Base-by-base conservation (phyloP, 1,140 invertebrate species). In the Cydia amplana region DNA sequence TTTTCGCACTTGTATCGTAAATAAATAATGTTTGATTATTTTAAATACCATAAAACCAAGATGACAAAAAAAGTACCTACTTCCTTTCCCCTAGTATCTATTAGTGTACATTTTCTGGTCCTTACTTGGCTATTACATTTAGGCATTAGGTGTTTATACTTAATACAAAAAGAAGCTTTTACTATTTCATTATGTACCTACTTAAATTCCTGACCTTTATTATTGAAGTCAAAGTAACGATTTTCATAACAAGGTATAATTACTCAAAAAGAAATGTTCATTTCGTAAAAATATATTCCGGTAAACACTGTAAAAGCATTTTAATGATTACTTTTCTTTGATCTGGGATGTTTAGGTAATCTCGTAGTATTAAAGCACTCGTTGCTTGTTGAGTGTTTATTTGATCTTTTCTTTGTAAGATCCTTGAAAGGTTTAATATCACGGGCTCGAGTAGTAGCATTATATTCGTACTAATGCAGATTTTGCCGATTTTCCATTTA, bases 281-380 rank as follows among this genome's bases (percentile, higher is more conserved):
- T 60, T 9, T n/a, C 49, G 14, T 6, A 60, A 60, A 60, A 23
- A 23, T 20, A 60, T 55, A 55, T 55, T 5, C n/a, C 18, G 16
- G 55, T 3, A 23, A 60, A 23, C 10, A 60, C 55, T 18, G 51
- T 60, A 23, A 60, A 60, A 60, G 55, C 20, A 60, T 23, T 60
- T 23, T 60, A 60, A 60, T 60, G 55, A 60, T 60, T 60, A 12
- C 55, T 60, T 51, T 23, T 60, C 55, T 60, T 60, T 60, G 55
- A 60, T 60, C 51, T 60, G 18, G 1, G 55, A 23, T 60, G 0
- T 60, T 23, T 23, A 60, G 23, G 55, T 23, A 60, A 60, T 60
- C 55, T 60, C 20, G 23, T 7, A 60, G 55, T 23, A 60, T 23
- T 60, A 60, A 23, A 60, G 20, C 20, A 23, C 23, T 60, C 55